Evolutionary conservation across 2,888 invertebrate species (phyloP).

Genomic region (Nomada fucata): DNA sequence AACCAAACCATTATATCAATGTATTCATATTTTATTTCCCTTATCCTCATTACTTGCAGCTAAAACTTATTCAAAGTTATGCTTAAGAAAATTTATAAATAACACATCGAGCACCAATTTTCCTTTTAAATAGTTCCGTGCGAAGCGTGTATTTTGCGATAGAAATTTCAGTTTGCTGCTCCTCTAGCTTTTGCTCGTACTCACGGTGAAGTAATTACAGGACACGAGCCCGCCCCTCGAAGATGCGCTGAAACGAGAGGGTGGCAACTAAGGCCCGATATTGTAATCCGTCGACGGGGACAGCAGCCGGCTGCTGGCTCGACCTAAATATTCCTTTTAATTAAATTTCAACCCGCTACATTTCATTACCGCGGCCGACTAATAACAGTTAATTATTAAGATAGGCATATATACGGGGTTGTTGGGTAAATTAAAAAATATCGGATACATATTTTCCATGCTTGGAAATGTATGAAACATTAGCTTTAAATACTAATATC

Average conservation of each 20-base stretch:
- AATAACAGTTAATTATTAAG: slow-evolving; percentile 61
- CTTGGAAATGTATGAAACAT: too few relatives aligned
- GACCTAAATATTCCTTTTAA: slow-evolving; percentile 71
- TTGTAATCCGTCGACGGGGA: slow-evolving; percentile 62
- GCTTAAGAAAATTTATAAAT: too few relatives aligned
- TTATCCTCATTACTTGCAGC: too few relatives aligned
- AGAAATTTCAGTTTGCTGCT: slow-evolving; percentile 4
- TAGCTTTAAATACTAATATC: too few relatives aligned
- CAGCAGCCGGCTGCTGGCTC: slow-evolving; percentile 47
- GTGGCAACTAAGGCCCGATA: slow-evolving; percentile 53
- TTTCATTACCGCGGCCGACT: slow-evolving; percentile 59
- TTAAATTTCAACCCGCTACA: slow-evolving; percentile 63
- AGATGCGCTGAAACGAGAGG: slow-evolving; percentile 31
- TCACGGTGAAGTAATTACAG: slow-evolving; percentile 51
- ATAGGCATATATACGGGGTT: neutral
- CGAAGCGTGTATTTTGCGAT: neutral
- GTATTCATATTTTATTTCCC: too few relatives aligned
- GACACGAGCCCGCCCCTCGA: slow-evolving; percentile 35
- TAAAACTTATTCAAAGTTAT: too few relatives aligned
- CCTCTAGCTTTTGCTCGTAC: slow-evolving; percentile 3
- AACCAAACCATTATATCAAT: too few relatives aligned
- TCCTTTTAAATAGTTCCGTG: neutral
- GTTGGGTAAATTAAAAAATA: slow-evolving; percentile 1
- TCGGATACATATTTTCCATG: too few relatives aligned
- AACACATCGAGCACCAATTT: neutral